These are phyloP conservation scores for Coregonus suidteri DNA, from an alignment of 2,797 vertebrate species.

Conservation along the genomic window DNA sequence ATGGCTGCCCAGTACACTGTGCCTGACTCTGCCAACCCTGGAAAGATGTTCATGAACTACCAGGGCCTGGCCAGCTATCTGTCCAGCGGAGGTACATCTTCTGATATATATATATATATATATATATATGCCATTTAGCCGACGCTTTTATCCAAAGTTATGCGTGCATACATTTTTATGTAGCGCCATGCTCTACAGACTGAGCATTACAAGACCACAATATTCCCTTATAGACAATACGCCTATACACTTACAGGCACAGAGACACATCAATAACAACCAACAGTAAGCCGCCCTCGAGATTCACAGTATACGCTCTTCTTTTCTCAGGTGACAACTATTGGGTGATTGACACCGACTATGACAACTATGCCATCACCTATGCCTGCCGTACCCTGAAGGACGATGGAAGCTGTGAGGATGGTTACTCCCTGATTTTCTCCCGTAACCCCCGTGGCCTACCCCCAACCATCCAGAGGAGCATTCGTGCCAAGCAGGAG, in stretches of 20 bases:
- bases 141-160: constrained; percentile 7
- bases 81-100: constrained; percentile 86
- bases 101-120: neutral
- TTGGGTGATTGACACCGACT: constrained; percentile 95
- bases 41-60: constrained; percentile 96
- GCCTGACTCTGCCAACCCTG: constrained; percentile 82
- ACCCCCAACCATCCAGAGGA: constrained; percentile 83
- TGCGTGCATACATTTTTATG: too few species aligned
- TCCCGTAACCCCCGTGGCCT: constrained; percentile 89
- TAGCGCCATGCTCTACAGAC: too few species aligned
- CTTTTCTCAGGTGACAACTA: constrained; percentile 87
- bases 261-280: neutral
- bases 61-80: constrained; percentile 93
- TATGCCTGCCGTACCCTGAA: constrained; percentile 89
- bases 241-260: too few species aligned
- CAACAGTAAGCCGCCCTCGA: neutral
- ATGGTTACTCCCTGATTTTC: constrained; percentile 88
- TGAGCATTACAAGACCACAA: too few species aligned
- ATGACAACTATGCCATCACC: constrained; percentile 91
- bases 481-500: constrained; percentile 87
- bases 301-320: neutral
- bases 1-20: constrained; percentile 91
- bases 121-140: neutral
- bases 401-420: constrained; percentile 86
- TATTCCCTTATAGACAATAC: too few species aligned